phyloP scores from a whole-genome alignment of 2,888 invertebrate species.

The Tetanocera ferruginea region DNA sequence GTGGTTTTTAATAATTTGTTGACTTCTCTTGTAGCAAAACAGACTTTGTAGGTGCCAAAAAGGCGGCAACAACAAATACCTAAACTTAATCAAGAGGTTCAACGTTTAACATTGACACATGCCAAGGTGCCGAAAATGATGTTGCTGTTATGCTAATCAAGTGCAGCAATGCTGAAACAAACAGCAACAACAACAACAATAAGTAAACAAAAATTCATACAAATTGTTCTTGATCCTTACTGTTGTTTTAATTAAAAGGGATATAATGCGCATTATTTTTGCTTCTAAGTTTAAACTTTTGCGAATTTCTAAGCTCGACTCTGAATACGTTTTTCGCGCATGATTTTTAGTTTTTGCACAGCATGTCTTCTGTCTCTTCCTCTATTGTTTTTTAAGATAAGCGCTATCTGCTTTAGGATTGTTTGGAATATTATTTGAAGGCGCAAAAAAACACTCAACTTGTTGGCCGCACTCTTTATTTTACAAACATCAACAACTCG shows the following conservation, averaged over 20 bases:
- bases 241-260: no score
- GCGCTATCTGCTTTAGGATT: no score
- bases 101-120: constrained; percentile 40
- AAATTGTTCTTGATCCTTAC: no score
- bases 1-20: background rate
- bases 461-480: no score
- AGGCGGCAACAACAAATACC: constrained; percentile 26
- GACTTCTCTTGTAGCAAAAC: background rate
- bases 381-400: no score
- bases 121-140: constrained; percentile 38
- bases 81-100: constrained; percentile 7
- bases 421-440: no score
- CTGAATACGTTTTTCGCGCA: background rate
- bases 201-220: no score
- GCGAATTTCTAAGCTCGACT: background rate
- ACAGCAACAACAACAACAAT: no score
- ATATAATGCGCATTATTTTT: no score
- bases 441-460: no score
- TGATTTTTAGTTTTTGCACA: background rate
- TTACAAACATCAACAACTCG: no score
- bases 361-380: background rate
- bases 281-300: background rate
- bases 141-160: background rate
- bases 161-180: no score
- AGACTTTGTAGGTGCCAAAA: constrained; percentile 34